These are phyloP conservation scores for Drosophila bocki DNA, from an alignment of 1,140 invertebrate genomes.

Conservation along the genomic window DNA sequence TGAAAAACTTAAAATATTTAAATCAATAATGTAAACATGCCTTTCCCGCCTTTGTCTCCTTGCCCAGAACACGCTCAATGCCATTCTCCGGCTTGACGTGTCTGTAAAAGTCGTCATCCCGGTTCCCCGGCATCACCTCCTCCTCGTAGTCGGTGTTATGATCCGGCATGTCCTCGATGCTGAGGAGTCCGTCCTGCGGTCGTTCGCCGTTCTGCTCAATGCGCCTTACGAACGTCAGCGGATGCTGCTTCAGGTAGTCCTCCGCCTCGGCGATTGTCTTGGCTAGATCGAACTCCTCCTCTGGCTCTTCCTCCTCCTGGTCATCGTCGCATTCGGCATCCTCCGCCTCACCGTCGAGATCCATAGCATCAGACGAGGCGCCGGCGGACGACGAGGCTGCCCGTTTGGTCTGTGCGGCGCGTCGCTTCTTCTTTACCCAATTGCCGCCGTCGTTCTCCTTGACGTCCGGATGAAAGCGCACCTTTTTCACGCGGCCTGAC, in stretches of 20 bases:
- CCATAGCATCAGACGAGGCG: conserved; percentile 64
- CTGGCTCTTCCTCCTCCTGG: conserved; percentile 53
- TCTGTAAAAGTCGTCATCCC: conserved; percentile 65
- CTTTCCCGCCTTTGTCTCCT: conserved; percentile 76
- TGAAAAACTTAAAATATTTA: neutral
- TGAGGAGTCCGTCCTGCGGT: conserved; percentile 40
- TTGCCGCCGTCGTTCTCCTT: conserved; percentile 76
- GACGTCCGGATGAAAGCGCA: conserved; percentile 76
- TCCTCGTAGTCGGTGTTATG: conserved; percentile 17
- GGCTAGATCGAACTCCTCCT: conserved; percentile 69
- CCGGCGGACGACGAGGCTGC: conserved; percentile 6
- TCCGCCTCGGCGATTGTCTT: conserved; percentile 78
- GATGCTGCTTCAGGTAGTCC: conserved; percentile 77
- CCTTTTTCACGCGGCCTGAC: conserved; percentile 64
- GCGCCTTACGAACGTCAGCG: conserved; percentile 70
- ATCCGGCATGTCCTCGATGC: conserved; percentile 50
- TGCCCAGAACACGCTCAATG: conserved; percentile 72
- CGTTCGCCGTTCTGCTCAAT: conserved; percentile 62
- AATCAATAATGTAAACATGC: neutral
- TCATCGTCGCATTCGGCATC: conserved; percentile 52
- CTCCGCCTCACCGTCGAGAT: conserved; percentile 52
- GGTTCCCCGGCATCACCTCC: conserved; percentile 26
- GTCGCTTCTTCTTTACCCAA: conserved; percentile 68
- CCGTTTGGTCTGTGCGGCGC: conserved; percentile 38
- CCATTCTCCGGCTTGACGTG: conserved; percentile 69